Percentiles rank a stretch among this genome's conserved stretches.
These are phyloP conservation scores for Anorthoa munda DNA, from an alignment of 2,888 invertebrate genomes.

Conservation along the genomic window DNA sequence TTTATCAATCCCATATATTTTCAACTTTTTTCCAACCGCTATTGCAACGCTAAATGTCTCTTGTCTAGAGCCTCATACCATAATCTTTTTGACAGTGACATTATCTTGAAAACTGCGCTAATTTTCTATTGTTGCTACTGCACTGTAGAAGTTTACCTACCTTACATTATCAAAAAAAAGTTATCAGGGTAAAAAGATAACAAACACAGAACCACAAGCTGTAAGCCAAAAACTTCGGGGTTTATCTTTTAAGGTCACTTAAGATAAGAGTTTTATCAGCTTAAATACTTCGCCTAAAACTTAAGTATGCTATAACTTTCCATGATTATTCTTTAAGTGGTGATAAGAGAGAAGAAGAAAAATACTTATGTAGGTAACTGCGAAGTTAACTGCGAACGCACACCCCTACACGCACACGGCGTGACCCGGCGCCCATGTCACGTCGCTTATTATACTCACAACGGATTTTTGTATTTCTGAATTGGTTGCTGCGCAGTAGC, in stretches of 20 bases:
- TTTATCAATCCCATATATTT: neutral
- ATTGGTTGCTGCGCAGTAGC: too few relatives aligned
- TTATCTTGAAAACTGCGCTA: neutral
- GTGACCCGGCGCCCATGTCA: too few relatives aligned
- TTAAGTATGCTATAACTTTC: neutral
- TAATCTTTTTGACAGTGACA: neutral
- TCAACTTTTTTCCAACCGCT: too few relatives aligned
- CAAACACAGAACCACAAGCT: neutral
- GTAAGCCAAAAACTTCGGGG: neutral
- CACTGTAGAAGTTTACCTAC: neutral
- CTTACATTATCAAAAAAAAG: neutral
- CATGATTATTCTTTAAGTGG: neutral
- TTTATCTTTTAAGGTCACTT: neutral
- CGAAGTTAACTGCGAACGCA: neutral
- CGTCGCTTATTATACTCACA: too few relatives aligned
- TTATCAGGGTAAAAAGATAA: neutral
- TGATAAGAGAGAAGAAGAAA: conserved; percentile 1
- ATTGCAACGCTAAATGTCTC: too few relatives aligned
- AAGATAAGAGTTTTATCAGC: neutral
- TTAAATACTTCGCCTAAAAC: neutral
- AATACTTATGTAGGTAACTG: neutral
- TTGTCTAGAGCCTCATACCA: too few relatives aligned
- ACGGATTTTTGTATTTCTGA: too few relatives aligned
- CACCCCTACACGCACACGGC: neutral
- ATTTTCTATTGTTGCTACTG: neutral